Evolutionary conservation across 2,888 invertebrate species (phyloP).

Genomic region (Troides helena): DNA sequence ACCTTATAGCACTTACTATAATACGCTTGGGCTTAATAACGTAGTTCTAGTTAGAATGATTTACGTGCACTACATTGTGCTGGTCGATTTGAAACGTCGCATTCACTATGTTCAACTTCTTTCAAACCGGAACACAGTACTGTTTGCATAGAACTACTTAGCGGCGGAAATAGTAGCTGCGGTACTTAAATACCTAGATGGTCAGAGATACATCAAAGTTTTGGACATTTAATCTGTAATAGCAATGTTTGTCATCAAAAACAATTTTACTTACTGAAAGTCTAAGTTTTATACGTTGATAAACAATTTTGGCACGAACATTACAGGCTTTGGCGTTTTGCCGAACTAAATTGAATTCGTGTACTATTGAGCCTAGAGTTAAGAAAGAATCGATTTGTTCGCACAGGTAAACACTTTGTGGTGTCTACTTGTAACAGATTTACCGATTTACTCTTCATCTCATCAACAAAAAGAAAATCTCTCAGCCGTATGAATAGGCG

Average conservation of each 20-base stretch:
- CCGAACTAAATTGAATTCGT: conserved; percentile 16
- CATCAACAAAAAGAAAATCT: neutral
- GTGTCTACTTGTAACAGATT: conserved; percentile 1
- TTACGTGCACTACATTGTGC: too few relatives aligned
- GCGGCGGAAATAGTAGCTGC: too few relatives aligned
- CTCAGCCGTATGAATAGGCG: neutral
- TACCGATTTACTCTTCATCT: neutral
- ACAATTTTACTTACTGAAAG: neutral
- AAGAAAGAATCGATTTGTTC: conserved; percentile 9
- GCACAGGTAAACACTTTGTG: conserved; percentile 12
- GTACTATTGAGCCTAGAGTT: conserved; percentile 6
- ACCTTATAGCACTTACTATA: too few relatives aligned
- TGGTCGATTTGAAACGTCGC: too few relatives aligned
- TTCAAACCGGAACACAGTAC: too few relatives aligned
- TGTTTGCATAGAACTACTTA: too few relatives aligned
- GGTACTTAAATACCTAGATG: too few relatives aligned
- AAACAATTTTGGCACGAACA: conserved; percentile 4
- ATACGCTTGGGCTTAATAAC: too few relatives aligned
- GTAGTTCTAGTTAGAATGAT: too few relatives aligned
- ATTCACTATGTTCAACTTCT: too few relatives aligned
- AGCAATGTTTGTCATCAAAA: neutral
- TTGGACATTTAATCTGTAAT: too few relatives aligned
- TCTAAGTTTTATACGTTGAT: neutral
- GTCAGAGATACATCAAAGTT: too few relatives aligned
- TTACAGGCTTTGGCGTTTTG: conserved; percentile 6